phyloP scores from a whole-genome alignment of 2,113 vertebrate species.

The Mohoua ochrocephala region DNA sequence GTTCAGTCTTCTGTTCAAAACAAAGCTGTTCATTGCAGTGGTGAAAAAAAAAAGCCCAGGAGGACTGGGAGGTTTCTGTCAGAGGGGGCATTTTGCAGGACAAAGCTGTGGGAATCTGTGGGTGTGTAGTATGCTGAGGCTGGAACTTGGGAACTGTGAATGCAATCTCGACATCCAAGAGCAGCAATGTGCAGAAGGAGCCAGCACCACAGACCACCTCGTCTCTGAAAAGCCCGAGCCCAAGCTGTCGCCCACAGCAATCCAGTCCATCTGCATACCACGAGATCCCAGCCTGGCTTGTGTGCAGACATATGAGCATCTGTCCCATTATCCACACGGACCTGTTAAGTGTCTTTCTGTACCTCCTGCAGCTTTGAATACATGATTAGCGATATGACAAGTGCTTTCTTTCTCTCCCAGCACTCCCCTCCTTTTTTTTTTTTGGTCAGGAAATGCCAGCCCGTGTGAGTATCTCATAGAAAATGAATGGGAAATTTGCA shows the following conservation, averaged over 20 bases:
- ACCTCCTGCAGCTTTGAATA: background rate
- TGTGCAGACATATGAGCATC: background rate
- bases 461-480: background rate
- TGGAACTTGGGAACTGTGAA: constrained; percentile 13
- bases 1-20: background rate
- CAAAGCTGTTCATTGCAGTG: background rate
- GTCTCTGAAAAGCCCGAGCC: background rate
- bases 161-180: background rate
- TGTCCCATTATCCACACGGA: background rate
- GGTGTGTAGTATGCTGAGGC: constrained; percentile 13
- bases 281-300: background rate
- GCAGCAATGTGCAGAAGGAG: background rate
- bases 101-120: constrained; percentile 30
- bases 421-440: background rate
- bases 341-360: background rate
- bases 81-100: background rate
- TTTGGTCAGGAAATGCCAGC: constrained; percentile 44
- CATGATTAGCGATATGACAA: background rate
- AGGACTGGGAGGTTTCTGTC: background rate
- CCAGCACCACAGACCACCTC: constrained; percentile 13
- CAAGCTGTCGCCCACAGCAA: background rate
- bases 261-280: background rate
- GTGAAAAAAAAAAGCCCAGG: background rate
- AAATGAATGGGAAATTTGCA: constrained; percentile 44
- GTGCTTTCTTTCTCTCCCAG: background rate